phyloP scores from a whole-genome alignment of 2,113 vertebrate genomes.

The Epinephelus moara region DNA sequence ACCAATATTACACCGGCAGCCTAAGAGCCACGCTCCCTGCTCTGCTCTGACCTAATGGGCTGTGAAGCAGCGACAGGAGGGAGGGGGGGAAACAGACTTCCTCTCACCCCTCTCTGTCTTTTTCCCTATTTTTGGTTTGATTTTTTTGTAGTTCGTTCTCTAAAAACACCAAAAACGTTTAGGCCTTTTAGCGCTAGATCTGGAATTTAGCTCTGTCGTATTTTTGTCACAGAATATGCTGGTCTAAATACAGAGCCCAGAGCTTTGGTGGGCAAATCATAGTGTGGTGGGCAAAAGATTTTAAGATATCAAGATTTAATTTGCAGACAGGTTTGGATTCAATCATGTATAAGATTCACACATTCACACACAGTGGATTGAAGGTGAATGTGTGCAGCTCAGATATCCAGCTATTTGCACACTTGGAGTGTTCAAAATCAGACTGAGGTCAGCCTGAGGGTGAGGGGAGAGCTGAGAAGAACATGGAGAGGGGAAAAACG shows the following conservation, averaged over 20 bases:
- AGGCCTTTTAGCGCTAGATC: background rate
- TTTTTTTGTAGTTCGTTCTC: background rate
- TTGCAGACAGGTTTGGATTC: background rate
- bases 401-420: conserved; percentile 11
- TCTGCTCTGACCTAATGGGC: conserved; percentile 72
- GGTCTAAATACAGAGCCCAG: background rate
- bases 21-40: conserved; percentile 53
- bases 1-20: conserved; percentile 49
- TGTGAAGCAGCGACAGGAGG: conserved; percentile 37
- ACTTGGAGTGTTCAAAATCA: conserved; percentile 7
- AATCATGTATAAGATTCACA: background rate
- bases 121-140: background rate
- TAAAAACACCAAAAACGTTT: background rate
- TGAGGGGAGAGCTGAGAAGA: background rate
- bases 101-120: conserved; percentile 18
- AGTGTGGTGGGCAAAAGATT: background rate
- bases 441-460: background rate
- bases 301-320: background rate
- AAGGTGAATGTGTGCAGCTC: conserved; percentile 5
- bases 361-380: background rate
- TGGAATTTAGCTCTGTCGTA: background rate
- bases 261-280: background rate
- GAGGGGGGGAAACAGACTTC: background rate
- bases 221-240: background rate
- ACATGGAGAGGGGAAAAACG: background rate